These are phyloP conservation scores for Lindbergichthys nudifrons DNA, from an alignment of 2,797 vertebrate genomes.

Conservation along the genomic window DNA sequence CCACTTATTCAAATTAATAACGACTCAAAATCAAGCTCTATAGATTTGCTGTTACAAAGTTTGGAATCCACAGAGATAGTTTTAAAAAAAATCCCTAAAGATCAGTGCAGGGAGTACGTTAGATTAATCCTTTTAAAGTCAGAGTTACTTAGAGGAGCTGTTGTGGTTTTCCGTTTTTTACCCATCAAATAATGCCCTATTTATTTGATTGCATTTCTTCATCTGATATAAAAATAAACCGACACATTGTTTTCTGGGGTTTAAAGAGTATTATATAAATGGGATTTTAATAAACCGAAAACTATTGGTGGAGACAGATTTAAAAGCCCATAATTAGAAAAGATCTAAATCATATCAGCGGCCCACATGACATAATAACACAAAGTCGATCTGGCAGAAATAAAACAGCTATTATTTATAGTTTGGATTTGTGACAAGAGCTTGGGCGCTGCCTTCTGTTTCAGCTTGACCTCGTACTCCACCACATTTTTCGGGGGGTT, in stretches of 20 bases:
- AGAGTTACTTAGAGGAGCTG: too few relatives aligned
- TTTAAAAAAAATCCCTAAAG: too few relatives aligned
- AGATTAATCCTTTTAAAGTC: too few relatives aligned
- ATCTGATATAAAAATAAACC: too few relatives aligned
- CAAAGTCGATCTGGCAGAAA: conserved; percentile 21
- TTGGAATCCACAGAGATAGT: too few relatives aligned
- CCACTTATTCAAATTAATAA: not conserved
- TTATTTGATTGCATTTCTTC: too few relatives aligned
- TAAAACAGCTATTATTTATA: not conserved
- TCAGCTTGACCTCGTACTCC: conserved; percentile 49
- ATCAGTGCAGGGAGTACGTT: too few relatives aligned
- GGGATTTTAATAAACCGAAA: not conserved
- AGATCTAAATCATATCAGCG: not conserved
- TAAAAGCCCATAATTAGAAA: not conserved
- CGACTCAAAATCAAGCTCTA: too few relatives aligned
- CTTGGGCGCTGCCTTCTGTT: conserved; percentile 44
- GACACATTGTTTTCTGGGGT: too few relatives aligned
- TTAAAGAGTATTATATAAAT: too few relatives aligned
- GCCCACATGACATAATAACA: not conserved
- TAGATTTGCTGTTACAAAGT: not conserved
- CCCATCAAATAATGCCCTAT: too few relatives aligned
- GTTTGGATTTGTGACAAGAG: conserved; percentile 34
- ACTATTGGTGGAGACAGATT: conserved; percentile 4
- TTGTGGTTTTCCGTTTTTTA: too few relatives aligned
- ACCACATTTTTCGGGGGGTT: conserved; percentile 25